Base-by-base conservation (phyloP, 2,113 vertebrate species). In the Murina feae region DNA sequence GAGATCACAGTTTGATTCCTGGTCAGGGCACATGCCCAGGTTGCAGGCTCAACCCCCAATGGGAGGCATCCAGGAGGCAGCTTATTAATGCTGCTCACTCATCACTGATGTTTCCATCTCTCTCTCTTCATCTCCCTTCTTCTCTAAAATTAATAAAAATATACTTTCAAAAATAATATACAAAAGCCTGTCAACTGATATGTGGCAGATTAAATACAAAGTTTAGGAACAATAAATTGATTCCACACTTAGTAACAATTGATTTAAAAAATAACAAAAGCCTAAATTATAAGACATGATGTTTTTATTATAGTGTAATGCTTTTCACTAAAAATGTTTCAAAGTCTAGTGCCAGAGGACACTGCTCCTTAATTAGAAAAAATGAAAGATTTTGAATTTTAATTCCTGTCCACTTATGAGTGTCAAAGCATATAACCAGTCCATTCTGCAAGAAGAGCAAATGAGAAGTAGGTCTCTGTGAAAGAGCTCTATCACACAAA, bases 301-400 rank as follows among this genome's bases (percentile, higher is more conserved):
- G 69, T 35, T 58, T 60, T 92, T 53, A 85, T 78, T 63, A 42
- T 32, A 35, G 17, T 68, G 32, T 68, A 78, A 39, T 93, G 13
- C 11, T 28, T 86, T 95, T 90, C 78, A 82, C 37, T 37, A 79
- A 71, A 95, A 92, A 47, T 58, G 9, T 65, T 76, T 91, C 82
- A n/a, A 65, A 82, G 44, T 60, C 63, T 47, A 89, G 18, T n/a
- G 35, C 20, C 78, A 51, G 35, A 82, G 23, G 42, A 53, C 37
- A 76, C 2, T 78, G 21, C 1, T 28, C 49, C 87, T 93, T 69
- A 86, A 55, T 87, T 37, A 91, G 66, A 9, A 79, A 51, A 93
- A 53, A 0, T 81, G 65, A 71, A 30, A 79, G 49, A 51, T 35
- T 91, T 68, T 89, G 25, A 49, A 72, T 76, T 76, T 72, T 18